Evolutionary conservation across 2,113 vertebrate genomes (phyloP), one percentile per base, ranked within the genome.

Genomic region (Thunnus maccoyii): DNA sequence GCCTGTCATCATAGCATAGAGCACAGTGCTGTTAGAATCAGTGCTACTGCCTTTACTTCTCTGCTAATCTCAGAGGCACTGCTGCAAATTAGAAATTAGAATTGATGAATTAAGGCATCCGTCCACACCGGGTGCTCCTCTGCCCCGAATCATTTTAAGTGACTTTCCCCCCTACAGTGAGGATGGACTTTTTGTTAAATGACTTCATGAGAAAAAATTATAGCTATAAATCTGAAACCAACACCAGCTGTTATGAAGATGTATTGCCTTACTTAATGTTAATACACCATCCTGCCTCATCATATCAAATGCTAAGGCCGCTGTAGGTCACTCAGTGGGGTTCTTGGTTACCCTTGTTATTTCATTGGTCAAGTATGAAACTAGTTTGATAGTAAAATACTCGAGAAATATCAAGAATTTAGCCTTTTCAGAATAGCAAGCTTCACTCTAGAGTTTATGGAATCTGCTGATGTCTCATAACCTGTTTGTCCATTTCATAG

Each of bases 231-330:
- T 93, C 77, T 81, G 64, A 75, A 81, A 82, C 78, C 86, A 81
- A 78, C 81, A 22, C 55, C 78, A 86, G 87, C 86, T 86, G 88
- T 87, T 91, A 89, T 88, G 71, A 92, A 92, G 94, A 94, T 93
- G 91, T 85, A 94, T 93, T 67, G 69, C 66, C 12, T 2, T 87
- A 57, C 75, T 91, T 90, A 85, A 88, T 79, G 86, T 85, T 88
- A 91, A 91, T 91, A 74, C 61, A 80, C 78, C 73, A 57, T 69
- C 86, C 4, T 10, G 27, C 66, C 73, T 56, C 16, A 14, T 76
- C 68, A 48, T 63, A 84, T 83, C 81, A 80, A 70, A 83, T 57
- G 61, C 67, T 67, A 76, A 80, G 76, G 82, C 57, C 77, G 46
- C 78, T 61, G 69, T 44, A 50, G 85, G 85, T 91, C 83, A 84